Evolutionary conservation across 1,140 invertebrate species (phyloP).

Genomic region (Cepaea nemoralis): DNA sequence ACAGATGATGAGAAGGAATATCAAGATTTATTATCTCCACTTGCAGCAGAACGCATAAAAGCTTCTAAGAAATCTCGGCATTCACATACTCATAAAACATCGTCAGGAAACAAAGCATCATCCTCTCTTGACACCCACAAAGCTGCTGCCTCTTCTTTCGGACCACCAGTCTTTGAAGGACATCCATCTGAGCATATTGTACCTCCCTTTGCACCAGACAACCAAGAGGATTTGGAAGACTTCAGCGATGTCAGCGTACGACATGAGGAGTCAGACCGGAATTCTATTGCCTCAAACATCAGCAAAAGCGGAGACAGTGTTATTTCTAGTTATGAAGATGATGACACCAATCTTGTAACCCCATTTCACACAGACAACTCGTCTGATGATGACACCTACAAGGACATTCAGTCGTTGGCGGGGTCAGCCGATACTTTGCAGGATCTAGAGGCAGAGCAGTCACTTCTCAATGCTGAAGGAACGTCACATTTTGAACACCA

Average conservation of each 20-base stretch:
- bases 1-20: not conserved
- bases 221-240: not conserved
- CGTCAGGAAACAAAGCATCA: not conserved
- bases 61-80: not conserved
- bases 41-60: not conserved
- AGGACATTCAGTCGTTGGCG: not conserved
- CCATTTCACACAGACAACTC: not conserved
- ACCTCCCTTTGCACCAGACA: not conserved
- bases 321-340: not conserved
- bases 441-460: not conserved
- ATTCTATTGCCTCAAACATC: not conserved
- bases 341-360: constrained; percentile 8
- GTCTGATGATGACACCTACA: constrained; percentile 11
- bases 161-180: not conserved
- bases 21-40: not conserved
- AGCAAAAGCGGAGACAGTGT: not conserved
- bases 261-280: too few species aligned
- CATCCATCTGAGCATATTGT: not conserved
- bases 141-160: not conserved
- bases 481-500: too few species aligned
- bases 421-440: not conserved
- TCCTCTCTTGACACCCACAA: not conserved
- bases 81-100: not conserved
- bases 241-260: not conserved
- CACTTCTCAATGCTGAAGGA: not conserved